Evolutionary conservation across 2,888 invertebrate genomes (phyloP).

Genomic region (Conus canariensis): DNA sequence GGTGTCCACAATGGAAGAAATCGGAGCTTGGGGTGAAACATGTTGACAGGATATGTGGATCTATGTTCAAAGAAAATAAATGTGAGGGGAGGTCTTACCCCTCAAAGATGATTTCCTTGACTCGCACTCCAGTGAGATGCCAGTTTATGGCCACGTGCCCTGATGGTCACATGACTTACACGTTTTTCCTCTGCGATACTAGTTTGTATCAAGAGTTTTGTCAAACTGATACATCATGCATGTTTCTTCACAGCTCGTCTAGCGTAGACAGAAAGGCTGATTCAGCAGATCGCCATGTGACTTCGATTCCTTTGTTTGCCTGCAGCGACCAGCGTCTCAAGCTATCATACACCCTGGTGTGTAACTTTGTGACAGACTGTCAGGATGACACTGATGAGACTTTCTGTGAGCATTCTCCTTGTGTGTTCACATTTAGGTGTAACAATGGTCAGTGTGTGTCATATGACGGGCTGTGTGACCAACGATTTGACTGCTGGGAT

Average conservation of each 20-base stretch:
- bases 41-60: no score
- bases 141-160: background rate
- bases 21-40: no score
- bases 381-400: background rate
- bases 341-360: background rate
- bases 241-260: background rate
- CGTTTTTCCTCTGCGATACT: background rate
- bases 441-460: background rate
- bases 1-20: no score
- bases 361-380: slow-evolving; percentile 1
- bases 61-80: no score
- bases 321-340: background rate
- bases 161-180: background rate
- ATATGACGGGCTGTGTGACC: background rate
- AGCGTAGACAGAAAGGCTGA: no score
- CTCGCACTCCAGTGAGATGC: no score
- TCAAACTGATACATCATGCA: background rate
- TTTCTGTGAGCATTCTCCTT: background rate
- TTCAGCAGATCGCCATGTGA: background rate
- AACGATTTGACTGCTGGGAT: background rate
- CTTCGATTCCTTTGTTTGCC: background rate
- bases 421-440: background rate
- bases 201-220: no score
- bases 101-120: no score
- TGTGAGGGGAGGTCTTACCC: no score